Percentiles rank a stretch among this genome's conserved stretches.
Conservation (phyloP, 2,797 vertebrate genomes). For the Sparus aurata region DNA sequence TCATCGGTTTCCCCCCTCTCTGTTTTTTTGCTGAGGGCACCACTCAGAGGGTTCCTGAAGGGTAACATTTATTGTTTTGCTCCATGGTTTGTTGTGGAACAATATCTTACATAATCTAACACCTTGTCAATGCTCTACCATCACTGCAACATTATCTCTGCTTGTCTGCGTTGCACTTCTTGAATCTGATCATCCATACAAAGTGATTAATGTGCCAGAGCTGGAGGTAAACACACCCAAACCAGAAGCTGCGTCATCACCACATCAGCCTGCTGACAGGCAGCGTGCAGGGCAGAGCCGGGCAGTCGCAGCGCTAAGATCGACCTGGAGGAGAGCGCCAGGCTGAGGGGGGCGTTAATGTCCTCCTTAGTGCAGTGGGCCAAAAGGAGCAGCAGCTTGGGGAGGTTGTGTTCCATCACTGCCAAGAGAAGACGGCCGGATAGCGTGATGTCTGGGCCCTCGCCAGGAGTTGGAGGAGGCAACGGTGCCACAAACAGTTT, state of each 20-base stretch:
- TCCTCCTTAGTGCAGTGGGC: conserved; percentile 93
- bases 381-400: conserved; percentile 90
- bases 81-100: conserved; percentile 8
- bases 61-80: conserved; percentile 29
- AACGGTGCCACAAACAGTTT: conserved; percentile 92
- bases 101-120: conserved; percentile 16
- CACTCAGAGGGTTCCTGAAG: conserved; percentile 26
- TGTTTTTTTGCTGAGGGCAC: conserved; percentile 42
- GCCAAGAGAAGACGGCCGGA: conserved; percentile 83
- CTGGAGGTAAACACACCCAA: conserved; percentile 86
- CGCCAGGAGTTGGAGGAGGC: conserved; percentile 80
- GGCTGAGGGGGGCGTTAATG: conserved; percentile 83
- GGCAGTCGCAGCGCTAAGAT: conserved; percentile 81
- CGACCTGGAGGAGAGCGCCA: conserved; percentile 75
- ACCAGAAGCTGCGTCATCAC: conserved; percentile 95
- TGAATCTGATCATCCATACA: not conserved
- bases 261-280: conserved; percentile 91
- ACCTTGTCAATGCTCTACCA: not conserved
- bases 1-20: conserved; percentile 38
- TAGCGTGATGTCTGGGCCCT: conserved; percentile 86
- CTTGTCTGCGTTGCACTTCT: not conserved
- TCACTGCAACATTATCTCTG: not conserved
- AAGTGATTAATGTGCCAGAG: conserved; percentile 5
- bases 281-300: conserved; percentile 90
- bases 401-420: conserved; percentile 91